phyloP scores from a whole-genome alignment of 2,888 invertebrate species.

The Drosophila aldrichi region DNA sequence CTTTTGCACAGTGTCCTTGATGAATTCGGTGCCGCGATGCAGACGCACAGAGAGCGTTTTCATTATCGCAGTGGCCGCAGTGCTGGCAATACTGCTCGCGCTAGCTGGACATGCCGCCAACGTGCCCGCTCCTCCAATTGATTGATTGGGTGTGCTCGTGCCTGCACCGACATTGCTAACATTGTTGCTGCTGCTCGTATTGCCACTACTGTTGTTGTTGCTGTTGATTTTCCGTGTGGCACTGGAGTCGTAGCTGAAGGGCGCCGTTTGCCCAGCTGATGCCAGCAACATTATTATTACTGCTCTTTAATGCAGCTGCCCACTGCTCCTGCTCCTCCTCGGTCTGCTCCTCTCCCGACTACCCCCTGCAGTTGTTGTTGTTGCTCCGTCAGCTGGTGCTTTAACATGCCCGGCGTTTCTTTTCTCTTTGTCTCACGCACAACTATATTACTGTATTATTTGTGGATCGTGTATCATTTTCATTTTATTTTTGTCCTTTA shows the following conservation, averaged over 20 bases:
- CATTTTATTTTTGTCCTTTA: slow-evolving; percentile 16
- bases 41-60: slow-evolving; percentile 82
- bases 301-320: slow-evolving; percentile 39
- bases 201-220: slow-evolving; percentile 48
- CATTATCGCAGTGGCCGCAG: slow-evolving; percentile 72
- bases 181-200: slow-evolving; percentile 41
- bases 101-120: slow-evolving; percentile 40
- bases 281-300: slow-evolving; percentile 68
- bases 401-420: slow-evolving; percentile 66
- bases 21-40: slow-evolving; percentile 83
- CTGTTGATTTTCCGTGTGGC: slow-evolving; percentile 55
- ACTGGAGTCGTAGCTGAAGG: slow-evolving; percentile 59
- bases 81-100: slow-evolving; percentile 65
- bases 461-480: slow-evolving; percentile 7
- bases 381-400: slow-evolving; percentile 61
- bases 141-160: slow-evolving; percentile 37
- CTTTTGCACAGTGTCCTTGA: slow-evolving; percentile 84
- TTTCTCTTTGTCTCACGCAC: slow-evolving; percentile 9
- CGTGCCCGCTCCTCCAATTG: slow-evolving; percentile 27
- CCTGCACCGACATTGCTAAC: slow-evolving; percentile 33
- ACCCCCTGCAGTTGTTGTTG: slow-evolving; percentile 20
- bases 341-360: slow-evolving; percentile 1
- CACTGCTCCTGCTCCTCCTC: slow-evolving; percentile 13
- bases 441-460: slow-evolving; percentile 17
- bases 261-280: slow-evolving; percentile 68